These are phyloP conservation scores for Xanthorhoe designata DNA, from an alignment of 2,888 invertebrate species.

Conservation along the genomic window DNA sequence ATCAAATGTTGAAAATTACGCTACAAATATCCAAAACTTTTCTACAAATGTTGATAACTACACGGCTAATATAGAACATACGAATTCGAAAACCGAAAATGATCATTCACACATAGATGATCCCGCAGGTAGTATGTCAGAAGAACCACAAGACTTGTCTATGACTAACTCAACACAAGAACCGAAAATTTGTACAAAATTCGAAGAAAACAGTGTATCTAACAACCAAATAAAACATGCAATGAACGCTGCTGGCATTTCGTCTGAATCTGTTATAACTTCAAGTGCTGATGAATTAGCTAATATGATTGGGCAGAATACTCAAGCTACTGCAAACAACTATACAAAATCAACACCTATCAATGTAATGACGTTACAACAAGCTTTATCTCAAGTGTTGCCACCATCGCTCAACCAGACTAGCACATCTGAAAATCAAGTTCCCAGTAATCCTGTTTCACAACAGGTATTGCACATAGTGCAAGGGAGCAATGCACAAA, in stretches of 20 bases:
- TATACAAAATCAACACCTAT: conserved; percentile 70
- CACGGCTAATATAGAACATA: conserved; percentile 51
- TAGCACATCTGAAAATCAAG: conserved; percentile 61
- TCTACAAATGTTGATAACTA: conserved; percentile 45
- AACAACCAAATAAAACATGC: conserved; percentile 80
- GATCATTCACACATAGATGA: conserved; percentile 16
- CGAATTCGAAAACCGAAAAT: conserved; percentile 23
- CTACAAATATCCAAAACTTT: conserved; percentile 41
- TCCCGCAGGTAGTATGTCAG: conserved; percentile 14
- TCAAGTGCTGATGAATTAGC: conserved; percentile 73
- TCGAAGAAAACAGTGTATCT: conserved; percentile 16
- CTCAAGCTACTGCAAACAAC: conserved; percentile 61
- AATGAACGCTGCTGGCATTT: conserved; percentile 79
- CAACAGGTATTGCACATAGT: conserved; percentile 78
- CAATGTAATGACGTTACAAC: conserved; percentile 76
- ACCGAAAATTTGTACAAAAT: conserved; percentile 18
- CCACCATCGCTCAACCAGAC: conserved; percentile 76
- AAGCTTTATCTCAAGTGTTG: conserved; percentile 79
- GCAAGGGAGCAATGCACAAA: conserved; percentile 76
- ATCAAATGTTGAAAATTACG: conserved; percentile 32
- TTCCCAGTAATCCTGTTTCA: conserved; percentile 53
- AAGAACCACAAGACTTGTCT: conserved; percentile 28
- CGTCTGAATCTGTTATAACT: conserved; percentile 58
- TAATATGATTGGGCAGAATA: conserved; percentile 83
- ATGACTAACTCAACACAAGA: conserved; percentile 24